Evolutionary conservation across 30 jellyfish, hydroid and myxozoan species (phyloP).

Genomic region (Hydra vulgaris): DNA sequence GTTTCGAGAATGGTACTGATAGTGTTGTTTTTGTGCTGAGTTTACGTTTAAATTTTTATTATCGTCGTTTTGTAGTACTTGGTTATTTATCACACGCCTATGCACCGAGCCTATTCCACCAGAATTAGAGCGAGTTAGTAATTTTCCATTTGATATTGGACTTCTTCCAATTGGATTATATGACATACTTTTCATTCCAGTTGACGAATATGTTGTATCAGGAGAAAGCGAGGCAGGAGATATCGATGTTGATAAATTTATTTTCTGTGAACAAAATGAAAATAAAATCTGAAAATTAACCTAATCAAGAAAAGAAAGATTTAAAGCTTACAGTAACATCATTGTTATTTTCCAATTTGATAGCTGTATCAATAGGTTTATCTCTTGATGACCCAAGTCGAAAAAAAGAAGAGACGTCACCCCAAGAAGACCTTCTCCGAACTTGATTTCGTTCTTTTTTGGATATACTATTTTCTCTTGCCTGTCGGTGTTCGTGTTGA

Average conservation of each 20-base stretch:
- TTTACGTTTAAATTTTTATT: constrained; percentile 1
- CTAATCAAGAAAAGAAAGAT: too few species aligned
- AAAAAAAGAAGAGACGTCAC: constrained; percentile 74
- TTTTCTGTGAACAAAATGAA: background rate
- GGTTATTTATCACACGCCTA: background rate
- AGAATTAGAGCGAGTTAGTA: constrained; percentile 4
- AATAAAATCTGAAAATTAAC: background rate
- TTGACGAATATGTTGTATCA: background rate
- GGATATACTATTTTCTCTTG: constrained; percentile 15
- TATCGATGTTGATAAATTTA: background rate
- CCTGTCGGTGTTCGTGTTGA: constrained; percentile 30
- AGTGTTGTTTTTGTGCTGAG: constrained; percentile 7
- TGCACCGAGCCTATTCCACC: background rate
- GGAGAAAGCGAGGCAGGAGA: background rate
- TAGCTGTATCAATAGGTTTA: constrained; percentile 1
- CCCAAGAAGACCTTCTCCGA: constrained; percentile 91
- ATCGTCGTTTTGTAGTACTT: constrained; percentile 11
- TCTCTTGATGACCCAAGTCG: constrained; percentile 38
- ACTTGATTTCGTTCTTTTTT: constrained; percentile 7
- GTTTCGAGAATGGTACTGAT: background rate
- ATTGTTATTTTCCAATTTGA: background rate
- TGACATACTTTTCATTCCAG: background rate
- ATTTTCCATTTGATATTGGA: constrained; percentile 28
- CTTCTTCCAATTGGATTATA: constrained; percentile 11
- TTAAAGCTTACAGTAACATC: background rate